Conservation (phyloP, 1,140 invertebrate genomes). For the Ostrea edulis region DNA sequence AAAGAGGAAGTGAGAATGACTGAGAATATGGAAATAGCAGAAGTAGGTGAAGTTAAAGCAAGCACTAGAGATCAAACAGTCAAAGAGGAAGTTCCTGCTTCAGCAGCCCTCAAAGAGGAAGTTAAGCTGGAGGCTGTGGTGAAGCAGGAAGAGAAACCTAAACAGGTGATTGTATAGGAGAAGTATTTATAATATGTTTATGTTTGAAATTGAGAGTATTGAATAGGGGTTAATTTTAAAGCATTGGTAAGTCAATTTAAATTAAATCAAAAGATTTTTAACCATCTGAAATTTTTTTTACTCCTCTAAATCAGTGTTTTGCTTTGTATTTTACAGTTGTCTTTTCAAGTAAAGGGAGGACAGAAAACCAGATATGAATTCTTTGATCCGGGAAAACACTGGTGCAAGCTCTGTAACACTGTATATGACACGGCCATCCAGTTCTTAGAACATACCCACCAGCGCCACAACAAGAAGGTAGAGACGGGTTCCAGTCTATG, state of each 20-base stretch:
- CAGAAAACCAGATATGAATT: slow-evolving; percentile 65
- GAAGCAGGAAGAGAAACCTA: slow-evolving; percentile 39
- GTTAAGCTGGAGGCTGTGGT: not conserved
- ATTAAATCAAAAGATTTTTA: not conserved
- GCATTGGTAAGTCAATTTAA: not conserved
- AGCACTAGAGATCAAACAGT: not conserved
- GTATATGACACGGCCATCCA: slow-evolving; percentile 65
- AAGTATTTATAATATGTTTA: not conserved
- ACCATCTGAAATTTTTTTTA: not conserved
- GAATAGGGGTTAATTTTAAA: not conserved
- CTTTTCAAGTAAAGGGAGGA: slow-evolving; percentile 33
- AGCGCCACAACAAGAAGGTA: slow-evolving; percentile 72
- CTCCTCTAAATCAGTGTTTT: not conserved
- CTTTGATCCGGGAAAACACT: slow-evolving; percentile 74
- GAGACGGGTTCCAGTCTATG: not conserved
- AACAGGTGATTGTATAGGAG: slow-evolving; percentile 7
- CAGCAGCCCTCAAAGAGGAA: not conserved
- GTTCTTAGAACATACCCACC: slow-evolving; percentile 70
- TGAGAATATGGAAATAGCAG: not conserved
- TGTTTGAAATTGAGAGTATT: not conserved
- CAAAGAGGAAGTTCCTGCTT: not conserved
- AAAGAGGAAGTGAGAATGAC: not conserved
- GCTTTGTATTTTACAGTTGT: not conserved
- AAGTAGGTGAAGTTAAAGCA: not conserved
- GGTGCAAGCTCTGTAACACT: slow-evolving; percentile 72